Base-by-base conservation (phyloP, 2,797 vertebrate species). In the Diglossa cyanea region DNA sequence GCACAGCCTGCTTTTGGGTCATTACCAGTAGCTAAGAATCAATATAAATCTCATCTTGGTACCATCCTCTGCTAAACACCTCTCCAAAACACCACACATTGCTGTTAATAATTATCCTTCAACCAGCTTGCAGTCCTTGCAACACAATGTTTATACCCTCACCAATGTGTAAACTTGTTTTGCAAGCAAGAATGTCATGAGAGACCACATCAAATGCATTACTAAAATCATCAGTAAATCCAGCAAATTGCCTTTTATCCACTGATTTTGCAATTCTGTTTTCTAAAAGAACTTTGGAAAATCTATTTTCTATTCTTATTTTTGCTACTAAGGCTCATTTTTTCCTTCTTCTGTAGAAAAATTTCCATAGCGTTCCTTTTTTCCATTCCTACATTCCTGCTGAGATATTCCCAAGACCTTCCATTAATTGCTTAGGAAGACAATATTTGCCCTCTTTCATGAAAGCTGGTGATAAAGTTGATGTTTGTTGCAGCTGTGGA, bases 201-300 rank as follows among this genome's bases (percentile, higher is more conserved):
- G 67, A 94, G 89, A 85, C 78, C 93, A 83, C 94, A 95, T 77
- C 53, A 96, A 92, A 71, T 31, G 25, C 84, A 77, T 79, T 91
- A 86, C 45, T 87, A 92, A 89, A 93, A 77, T 80, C 81, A 91
- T 58, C 40, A 91, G 61, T 53, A 89, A 53, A 78, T 68, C 54
- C 88, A 93, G 39, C 30, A 68, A 93, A 81, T n/a, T 77, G 76
- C 50, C 66, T 93, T 92, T 94, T 76, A 88, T 83, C 30, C 81
- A 71, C 25, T 83, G 72, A 63, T 91, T 94, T 95, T 78, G 76
- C 79, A 96, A 95, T 75, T 92, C 57, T 88, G n/a, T 80, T 93
- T 92, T 92, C 79, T 65, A 73, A 75, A 91, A 91, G 37, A 86
- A 68, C 55, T 86, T 90, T 51, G 58, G 50, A 53, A 84, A 78